A percentile compares a stretch with the other conserved stretches of the same genome.
Evolutionary conservation across 2,797 vertebrate species (phyloP).

Genomic region (Cercopithecus mitis): DNA sequence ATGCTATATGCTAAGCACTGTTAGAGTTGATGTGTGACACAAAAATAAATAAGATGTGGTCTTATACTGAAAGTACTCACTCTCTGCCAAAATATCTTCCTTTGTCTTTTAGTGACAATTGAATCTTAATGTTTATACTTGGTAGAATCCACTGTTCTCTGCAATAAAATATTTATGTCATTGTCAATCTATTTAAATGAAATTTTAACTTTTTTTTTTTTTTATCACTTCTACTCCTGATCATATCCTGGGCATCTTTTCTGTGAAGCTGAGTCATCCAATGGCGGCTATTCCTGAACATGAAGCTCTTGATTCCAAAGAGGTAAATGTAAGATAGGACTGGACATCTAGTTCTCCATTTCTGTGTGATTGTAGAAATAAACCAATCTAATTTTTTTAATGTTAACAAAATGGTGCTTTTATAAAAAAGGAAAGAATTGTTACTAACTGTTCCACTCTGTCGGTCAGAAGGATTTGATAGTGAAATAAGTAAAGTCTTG

Average conservation of each 20-base stretch:
- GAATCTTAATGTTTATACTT: background rate
- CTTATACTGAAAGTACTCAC: background rate
- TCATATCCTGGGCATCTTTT: constrained; percentile 62
- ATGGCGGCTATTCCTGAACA: constrained; percentile 87
- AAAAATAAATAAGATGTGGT: background rate
- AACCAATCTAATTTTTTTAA: background rate
- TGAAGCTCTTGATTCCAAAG: constrained; percentile 82
- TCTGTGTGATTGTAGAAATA: background rate
- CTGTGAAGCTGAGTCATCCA: constrained; percentile 82
- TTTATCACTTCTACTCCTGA: constrained; percentile 54
- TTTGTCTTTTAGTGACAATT: background rate
- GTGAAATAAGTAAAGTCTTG: background rate
- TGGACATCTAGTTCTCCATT: background rate
- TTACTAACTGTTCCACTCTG: background rate
- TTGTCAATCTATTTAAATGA: constrained; percentile 40
- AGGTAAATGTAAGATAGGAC: constrained; percentile 80
- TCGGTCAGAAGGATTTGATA: background rate
- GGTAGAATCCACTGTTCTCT: background rate
- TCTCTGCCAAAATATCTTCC: background rate
- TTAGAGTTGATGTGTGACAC: background rate
- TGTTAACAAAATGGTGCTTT: background rate
- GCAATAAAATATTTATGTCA: background rate
- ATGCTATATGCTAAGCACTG: background rate
- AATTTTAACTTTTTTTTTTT: constrained; percentile 67
- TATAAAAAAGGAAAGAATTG: background rate